Conservation (phyloP, 1,140 invertebrate species). For the Liolophura sinensis region DNA sequence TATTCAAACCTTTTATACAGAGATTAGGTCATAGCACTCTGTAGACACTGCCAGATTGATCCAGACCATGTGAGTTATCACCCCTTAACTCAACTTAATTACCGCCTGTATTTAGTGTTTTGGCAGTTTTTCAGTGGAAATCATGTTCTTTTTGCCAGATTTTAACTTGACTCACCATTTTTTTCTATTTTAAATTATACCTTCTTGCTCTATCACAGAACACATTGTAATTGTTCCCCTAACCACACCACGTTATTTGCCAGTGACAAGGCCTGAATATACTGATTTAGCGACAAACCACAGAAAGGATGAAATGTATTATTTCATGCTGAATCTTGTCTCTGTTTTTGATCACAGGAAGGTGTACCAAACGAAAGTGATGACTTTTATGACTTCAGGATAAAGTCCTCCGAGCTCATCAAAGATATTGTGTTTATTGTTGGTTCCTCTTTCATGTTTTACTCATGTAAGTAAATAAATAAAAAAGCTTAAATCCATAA, state of each 20-base stretch:
- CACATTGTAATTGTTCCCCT: too few species aligned
- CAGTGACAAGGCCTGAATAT: too few species aligned
- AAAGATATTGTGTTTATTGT: slow-evolving; percentile 98
- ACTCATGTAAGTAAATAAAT: slow-evolving; percentile 74
- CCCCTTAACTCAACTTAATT: not conserved
- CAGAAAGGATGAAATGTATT: too few species aligned
- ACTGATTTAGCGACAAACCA: too few species aligned
- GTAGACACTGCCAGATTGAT: slow-evolving; percentile 88
- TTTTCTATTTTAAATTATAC: not conserved
- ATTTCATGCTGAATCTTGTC: too few species aligned
- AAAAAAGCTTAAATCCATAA: slow-evolving; percentile 63
- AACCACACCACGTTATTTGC: too few species aligned
- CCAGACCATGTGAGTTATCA: slow-evolving; percentile 76
- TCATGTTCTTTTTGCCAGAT: not conserved
- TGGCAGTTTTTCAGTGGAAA: not conserved
- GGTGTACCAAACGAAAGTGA: slow-evolving; percentile 87
- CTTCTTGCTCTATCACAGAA: too few species aligned
- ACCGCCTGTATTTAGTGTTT: not conserved
- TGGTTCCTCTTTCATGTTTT: slow-evolving; percentile 88
- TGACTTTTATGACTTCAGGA: slow-evolving; percentile 85
- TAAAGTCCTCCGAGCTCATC: slow-evolving; percentile 88
- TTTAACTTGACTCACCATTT: too few species aligned
- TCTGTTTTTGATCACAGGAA: slow-evolving; percentile 62
- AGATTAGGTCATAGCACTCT: slow-evolving; percentile 81
- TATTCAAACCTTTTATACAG: slow-evolving; percentile 90